Evolutionary conservation across 2,797 vertebrate genomes (phyloP), one percentile per base, ranked within the genome.

Genomic region (Lepus townsendii): DNA sequence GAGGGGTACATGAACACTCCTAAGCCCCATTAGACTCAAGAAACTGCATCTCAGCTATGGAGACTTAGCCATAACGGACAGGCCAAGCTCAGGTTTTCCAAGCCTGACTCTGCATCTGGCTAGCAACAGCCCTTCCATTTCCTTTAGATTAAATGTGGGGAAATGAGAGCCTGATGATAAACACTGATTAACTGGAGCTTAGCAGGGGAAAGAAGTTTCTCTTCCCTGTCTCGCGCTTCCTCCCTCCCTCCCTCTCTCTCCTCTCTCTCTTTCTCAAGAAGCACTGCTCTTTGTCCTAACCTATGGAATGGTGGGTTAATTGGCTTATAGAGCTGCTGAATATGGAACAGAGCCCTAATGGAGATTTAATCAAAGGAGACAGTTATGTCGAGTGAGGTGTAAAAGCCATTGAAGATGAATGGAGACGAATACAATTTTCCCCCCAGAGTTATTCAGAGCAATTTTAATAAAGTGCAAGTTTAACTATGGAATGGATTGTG

Each of bases 281-380:
- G 92, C n/a, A n/a, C 65, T 94, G 91, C 87, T 95, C 95, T 97
- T 96, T 96, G 89, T 97, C 97, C 93, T 97, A 97, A 97, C 96
- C 97, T 90, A 3, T 82, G 89, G 93, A 95, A 83, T 4, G 11
- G 95, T 38, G 96, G 96, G 96, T 93, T 13, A 35, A 84, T 42
- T 88, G 93, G 92, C 90, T 94, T 95, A 93, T 38, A 86, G 88
- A 94, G 90, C 71, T 95, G 66, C 93, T 86, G 96, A 93, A 90
- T 84, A 76, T 90, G 95, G 95, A 97, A 90, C 77, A 76, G 94
- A 97, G 83, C 27, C 65, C 30, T 94, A 90, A 91, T 93, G 85
- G 95, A 96, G 94, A 78, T 72, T 93, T 97, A 97, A 97, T 97
- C 97, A 87, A 97, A 95, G 94, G 85, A 96, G 88, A 83, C 91